phyloP scores from a whole-genome alignment of 2,113 vertebrate species.

The Coreoperca whiteheadi region DNA sequence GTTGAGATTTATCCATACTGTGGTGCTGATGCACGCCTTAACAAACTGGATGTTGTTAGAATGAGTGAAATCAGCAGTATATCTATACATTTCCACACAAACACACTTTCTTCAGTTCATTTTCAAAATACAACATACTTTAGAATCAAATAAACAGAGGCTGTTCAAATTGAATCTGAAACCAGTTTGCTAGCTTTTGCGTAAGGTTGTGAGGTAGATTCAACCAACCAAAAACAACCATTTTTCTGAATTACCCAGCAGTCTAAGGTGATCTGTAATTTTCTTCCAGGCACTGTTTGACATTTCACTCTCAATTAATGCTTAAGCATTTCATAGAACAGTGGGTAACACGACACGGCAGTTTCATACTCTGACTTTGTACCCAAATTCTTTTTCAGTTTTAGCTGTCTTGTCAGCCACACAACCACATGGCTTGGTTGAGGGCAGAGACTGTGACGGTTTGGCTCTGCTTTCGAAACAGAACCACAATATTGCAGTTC shows the following conservation, averaged over 20 bases:
- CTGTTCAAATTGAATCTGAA: neutral
- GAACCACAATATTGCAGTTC: slow-evolving; percentile 26
- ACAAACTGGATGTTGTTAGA: neutral
- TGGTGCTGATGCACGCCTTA: neutral
- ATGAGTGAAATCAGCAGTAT: neutral
- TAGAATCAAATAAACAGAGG: neutral
- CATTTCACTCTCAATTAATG: neutral
- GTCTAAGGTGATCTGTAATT: neutral
- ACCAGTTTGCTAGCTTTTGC: neutral
- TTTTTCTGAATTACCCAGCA: neutral
- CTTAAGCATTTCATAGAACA: slow-evolving; percentile 4
- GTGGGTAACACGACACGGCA: neutral
- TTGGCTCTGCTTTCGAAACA: slow-evolving; percentile 8
- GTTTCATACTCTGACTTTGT: neutral
- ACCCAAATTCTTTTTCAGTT: neutral
- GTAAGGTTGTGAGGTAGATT: neutral
- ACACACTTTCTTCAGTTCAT: neutral
- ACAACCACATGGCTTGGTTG: neutral
- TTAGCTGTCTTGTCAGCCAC: neutral
- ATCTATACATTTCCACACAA: neutral
- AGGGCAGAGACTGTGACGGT: neutral
- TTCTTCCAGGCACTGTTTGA: neutral
- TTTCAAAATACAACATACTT: neutral
- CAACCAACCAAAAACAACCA: neutral
- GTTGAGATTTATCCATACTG: too few relatives aligned